Percentiles rank a stretch among this genome's conserved stretches.
phyloP scores from a whole-genome alignment of 37 sponge, comb jelly and placozoan genomes.

The Petrosia ficiformis region DNA sequence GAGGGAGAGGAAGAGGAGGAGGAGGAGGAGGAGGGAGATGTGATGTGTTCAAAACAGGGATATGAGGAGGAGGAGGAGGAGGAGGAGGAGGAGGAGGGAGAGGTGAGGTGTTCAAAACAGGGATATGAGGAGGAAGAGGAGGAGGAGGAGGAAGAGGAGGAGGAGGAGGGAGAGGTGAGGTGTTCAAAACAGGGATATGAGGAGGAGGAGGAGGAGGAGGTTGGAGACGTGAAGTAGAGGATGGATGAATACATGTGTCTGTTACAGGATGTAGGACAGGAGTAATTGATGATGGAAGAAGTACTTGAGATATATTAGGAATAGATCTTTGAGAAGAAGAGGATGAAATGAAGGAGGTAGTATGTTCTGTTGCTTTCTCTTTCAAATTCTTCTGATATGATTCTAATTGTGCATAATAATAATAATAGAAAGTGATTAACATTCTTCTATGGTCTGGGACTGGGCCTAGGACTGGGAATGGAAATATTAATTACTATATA shows the following conservation, averaged over 20 bases:
- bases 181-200: neutral
- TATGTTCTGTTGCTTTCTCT: no score
- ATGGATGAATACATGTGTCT: neutral
- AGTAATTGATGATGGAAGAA: neutral
- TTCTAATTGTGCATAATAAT: no score
- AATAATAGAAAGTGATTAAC: no score
- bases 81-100: neutral
- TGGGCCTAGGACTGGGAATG: no score
- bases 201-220: constrained; percentile 2
- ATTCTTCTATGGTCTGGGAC: no score
- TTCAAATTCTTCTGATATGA: no score
- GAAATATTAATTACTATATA: no score
- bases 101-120: neutral
- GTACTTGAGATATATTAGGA: neutral
- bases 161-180: neutral
- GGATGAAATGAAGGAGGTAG: neutral
- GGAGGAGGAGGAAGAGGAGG: neutral
- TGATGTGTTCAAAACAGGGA: constrained; percentile 7
- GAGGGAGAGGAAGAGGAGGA: constrained; percentile 5
- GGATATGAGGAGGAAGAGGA: neutral
- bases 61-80: constrained; percentile 4
- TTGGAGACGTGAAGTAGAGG: constrained; percentile 11
- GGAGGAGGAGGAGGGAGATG: neutral
- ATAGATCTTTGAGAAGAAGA: neutral
- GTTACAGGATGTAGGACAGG: neutral